Evolutionary conservation across 2,797 vertebrate species (phyloP), one percentile per base, ranked within the genome.

Genomic region (Moxostoma hubbsi): DNA sequence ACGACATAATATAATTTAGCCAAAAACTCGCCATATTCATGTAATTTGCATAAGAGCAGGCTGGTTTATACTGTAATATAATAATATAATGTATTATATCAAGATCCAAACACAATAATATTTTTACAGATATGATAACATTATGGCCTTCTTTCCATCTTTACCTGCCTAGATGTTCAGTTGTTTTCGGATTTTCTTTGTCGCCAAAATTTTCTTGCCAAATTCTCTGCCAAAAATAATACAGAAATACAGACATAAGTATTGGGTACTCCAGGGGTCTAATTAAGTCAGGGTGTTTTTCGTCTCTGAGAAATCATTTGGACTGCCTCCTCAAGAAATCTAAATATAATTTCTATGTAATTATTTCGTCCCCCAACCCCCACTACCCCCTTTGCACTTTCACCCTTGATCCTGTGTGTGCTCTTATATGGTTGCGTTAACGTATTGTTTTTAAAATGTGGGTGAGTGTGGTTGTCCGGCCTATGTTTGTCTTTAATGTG

Each of bases 231-330:
- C 62, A 67, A 70, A 82, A 69, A 80, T 79, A 6, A 8, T 67
- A 73, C 61, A 81, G 58, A 70, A 86, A 81, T 61, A 62, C 68
- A 75, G 7, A 15, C 45, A 83, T 67, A 75, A 69, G 72, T 49
- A 72, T 36, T 69, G 75, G 62, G 54, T 86, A 78, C 85, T 86
- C 84, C 78, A 46, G 81, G 81, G 85, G 78, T 62, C 80, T 87
- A 87, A 86, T 88, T 88, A 88, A 80, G 80, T 86, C 84, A 83
- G 81, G 55, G 6, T 81, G 77, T 81, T 86, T 75, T 47, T 53
- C 47, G 45, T 79, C 73, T 80, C 73, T 13, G 57, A 80, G 79
- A 80, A 47, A 79, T 73, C 73, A 85, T 86, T 80, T 84, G 70
- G 51, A 79, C 81, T 63, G 79, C 68, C 83, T 81, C 61, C 12